Evolutionary conservation across 1,140 invertebrate genomes (phyloP), one percentile per base, ranked within the genome.

Genomic region (Asobara japonica): DNA sequence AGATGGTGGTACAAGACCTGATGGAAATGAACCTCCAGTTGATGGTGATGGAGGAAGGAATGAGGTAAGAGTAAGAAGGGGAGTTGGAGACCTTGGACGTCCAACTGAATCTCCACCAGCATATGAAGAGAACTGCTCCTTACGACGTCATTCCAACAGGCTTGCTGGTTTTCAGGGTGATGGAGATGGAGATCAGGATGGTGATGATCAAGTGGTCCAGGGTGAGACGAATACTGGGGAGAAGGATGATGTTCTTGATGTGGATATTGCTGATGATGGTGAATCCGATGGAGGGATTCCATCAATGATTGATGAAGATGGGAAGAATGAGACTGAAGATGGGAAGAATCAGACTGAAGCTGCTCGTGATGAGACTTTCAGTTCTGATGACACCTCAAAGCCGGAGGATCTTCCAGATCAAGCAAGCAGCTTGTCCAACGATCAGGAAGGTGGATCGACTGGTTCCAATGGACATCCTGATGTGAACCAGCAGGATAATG

Each of bases 71-170:
- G 25, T 31, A 30, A 56, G 51, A 51, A 29, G 64, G 13, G 41
- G 20, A 56, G 16, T n/a, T 60, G 67, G 36, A 7, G 38, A 67
- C 29, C 11, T 41, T 6, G 36, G 61, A 27, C 7, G 7, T 11
- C 31, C 30, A 25, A 48, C 62, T 51, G 69, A 65, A 10, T 65
- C 31, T 16, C 69, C 69, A n/a, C 69, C n/a, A 3, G 71, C 56
- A 7, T 72, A 72, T 56, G 62, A 72, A 8, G 71, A 72, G 20
- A 72, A 72, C 29, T 72, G 71, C 29, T 56, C 11, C 64, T 72
- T 41, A n/a, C n/a, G n/a, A n/a, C n/a, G n/a, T n/a, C n/a, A n/a
- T n/a, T n/a, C n/a, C n/a, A n/a, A n/a, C n/a, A n/a, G n/a, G n/a
- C n/a, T n/a, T 7, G 8, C 2, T 8, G 16, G 13, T 48, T 61